Percentiles rank a stretch among this genome's conserved stretches.
phyloP scores from a whole-genome alignment of 2,113 vertebrate genomes.

The Lucifuga dentata region DNA sequence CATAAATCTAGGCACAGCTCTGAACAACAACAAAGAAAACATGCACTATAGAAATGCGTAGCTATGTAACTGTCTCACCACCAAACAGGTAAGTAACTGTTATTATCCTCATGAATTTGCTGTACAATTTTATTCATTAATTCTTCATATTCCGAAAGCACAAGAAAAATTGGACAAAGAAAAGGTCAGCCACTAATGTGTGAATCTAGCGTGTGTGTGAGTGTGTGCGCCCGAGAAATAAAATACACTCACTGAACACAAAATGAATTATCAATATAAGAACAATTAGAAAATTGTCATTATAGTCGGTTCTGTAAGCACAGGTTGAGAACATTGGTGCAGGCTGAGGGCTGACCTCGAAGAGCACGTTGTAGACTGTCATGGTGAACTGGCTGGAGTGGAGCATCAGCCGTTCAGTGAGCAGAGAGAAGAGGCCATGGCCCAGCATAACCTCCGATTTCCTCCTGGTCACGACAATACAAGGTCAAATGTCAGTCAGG shows the following conservation, averaged over 20 bases:
- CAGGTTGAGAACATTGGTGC: neutral
- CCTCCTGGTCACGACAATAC: slow-evolving; percentile 83
- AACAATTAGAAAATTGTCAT: neutral
- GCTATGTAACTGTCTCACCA: slow-evolving; percentile 8
- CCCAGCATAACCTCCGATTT: slow-evolving; percentile 97
- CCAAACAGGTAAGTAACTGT: slow-evolving; percentile 20
- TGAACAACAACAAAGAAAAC: slow-evolving; percentile 54
- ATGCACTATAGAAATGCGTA: slow-evolving; percentile 10
- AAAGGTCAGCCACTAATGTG: neutral
- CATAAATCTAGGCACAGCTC: slow-evolving; percentile 54
- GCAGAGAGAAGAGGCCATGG: slow-evolving; percentile 93
- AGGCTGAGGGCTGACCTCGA: slow-evolving; percentile 87
- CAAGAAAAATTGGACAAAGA: neutral
- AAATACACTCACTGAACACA: neutral
- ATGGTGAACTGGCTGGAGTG: slow-evolving; percentile 91
- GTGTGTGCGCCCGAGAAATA: neutral
- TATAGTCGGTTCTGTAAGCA: neutral
- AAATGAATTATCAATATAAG: neutral
- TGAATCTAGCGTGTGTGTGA: neutral
- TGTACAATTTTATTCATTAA: neutral
- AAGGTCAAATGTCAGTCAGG: slow-evolving; percentile 40
- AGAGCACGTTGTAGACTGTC: slow-evolving; percentile 97
- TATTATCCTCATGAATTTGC: slow-evolving; percentile 28
- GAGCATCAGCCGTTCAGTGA: slow-evolving; percentile 94
- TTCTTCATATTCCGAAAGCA: neutral